phyloP scores from a whole-genome alignment of 2,888 invertebrate genomes.

The Polyommatus icarus region DNA sequence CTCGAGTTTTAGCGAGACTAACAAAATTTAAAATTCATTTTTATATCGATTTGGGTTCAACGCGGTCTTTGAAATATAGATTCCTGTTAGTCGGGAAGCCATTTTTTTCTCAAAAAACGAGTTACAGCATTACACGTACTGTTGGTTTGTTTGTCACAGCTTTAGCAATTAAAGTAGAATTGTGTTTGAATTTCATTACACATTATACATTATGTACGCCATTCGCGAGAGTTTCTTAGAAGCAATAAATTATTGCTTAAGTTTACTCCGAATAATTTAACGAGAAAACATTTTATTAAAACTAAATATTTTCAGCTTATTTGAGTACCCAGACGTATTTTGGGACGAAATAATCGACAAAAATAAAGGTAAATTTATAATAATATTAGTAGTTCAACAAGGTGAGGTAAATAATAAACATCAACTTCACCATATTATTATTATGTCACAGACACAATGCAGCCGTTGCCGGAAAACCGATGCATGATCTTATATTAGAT shows the following conservation, averaged over 20 bases:
- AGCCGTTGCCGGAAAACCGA: no score
- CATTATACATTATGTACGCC: neutral
- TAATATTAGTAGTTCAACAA: no score
- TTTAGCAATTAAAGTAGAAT: constrained; percentile 2
- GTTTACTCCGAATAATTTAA: neutral
- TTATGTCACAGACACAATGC: no score
- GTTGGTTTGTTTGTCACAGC: neutral
- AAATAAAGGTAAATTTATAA: no score
- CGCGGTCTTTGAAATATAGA: no score
- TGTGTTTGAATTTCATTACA: constrained; percentile 20
- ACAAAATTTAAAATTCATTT: no score
- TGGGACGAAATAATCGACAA: neutral
- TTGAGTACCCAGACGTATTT: neutral
- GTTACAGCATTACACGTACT: neutral
- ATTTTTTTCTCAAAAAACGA: neutral
- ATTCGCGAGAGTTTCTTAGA: neutral
- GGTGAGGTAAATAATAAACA: no score
- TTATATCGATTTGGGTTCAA: no score
- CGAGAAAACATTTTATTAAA: neutral
- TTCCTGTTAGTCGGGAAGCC: no score
- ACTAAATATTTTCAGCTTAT: neutral
- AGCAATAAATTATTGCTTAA: neutral
- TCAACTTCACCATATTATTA: no score
- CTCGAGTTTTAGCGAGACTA: no score
- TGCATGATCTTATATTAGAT: no score